Evolutionary conservation across 1,140 invertebrate species (phyloP), one percentile per base, ranked within the genome.

Genomic region (Samia ricini): DNA sequence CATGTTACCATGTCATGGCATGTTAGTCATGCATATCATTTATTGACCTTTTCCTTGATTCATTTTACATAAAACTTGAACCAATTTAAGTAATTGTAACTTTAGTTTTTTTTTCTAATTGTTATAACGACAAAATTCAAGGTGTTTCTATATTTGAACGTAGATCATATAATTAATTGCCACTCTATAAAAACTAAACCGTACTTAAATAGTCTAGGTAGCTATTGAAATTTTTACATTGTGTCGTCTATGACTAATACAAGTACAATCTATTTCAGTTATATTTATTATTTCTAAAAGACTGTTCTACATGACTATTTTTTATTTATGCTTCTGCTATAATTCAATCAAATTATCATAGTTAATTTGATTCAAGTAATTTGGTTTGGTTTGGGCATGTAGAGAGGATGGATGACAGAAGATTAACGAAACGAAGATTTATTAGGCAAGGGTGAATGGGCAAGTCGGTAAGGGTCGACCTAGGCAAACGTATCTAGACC

Each of bases 21-120:
- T 36, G n/a, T 42, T 42, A 55, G 2, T 22, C 22, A 8, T 55
- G 4, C 12, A 42, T 24, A 7, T 55, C 52, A 24, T 55, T 55
- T 23, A n/a, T 22, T 23, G 20, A 23, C 22, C 22, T 22, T 23
- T 42, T 15, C 12, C 12, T 15, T 55, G 6, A 55, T 24, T 55
- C 15, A 22, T 24, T 24, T 8, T 22, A 5, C 3, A 55, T 55
- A 10, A 55, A 23, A 55, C 15, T 55, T 15, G 7, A n/a, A 24
- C 3, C 52, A 55, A 55, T 24, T n/a, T 55, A 55, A n/a, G 6
- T 55, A 55, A 55, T 55, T 55, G 22, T 24, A 10, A 55, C 52
- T 2, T 42, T 42, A 42, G 3, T 22, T 55, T 52, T 20, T 21
- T n/a, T n/a, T n/a, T n/a, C n/a, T n/a, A n/a, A 52, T 52, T 52